Evolutionary conservation across 2,797 vertebrate genomes (phyloP), one percentile per base, ranked within the genome.

Genomic region (Rhodeus uyekii): DNA sequence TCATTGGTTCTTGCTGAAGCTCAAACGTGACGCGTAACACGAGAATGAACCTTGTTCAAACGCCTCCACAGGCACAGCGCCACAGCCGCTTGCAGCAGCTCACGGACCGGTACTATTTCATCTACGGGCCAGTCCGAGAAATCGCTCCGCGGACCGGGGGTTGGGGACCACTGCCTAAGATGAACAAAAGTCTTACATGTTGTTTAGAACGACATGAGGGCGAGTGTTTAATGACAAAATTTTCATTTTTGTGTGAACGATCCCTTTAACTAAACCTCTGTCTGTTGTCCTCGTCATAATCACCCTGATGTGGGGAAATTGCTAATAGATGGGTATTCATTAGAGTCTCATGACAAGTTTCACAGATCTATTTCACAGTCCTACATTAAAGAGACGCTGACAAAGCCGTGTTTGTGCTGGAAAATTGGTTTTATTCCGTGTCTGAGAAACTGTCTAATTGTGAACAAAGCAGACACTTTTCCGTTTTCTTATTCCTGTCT

Each of bases 381-480:
- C 12, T 39, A n/a, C 34, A 29, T 27, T 27, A 60, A 60, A 60
- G 58, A 60, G 27, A 60, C 29, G 13, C 8, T 64, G 29, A 72
- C 68, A 71, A 13, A 63, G 55, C 42, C 38, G 68, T 63, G 63
- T 48, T 10, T 72, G 22, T 80, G 53, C 39, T 46, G 55, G 18
- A 48, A 46, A 50, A n/a, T 18, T 27, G 13, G 24, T 36, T 19
- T 53, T 36, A 34, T 38, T 53, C 38, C 16, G 8, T 10, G 27
- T 69, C 50, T 79, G 12, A 19, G n/a, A 78, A 78, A 27, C 22
- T 19, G n/a, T 67, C 5, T 53, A 9, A 29, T 55, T 68, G 14
- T 22, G 55, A 73, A 73, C 55, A 80, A 80, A 73, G 68, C 78
- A 6, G 38, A 5, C 29, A 46, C 39, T 80, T 80, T 50, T 61